phyloP scores from a whole-genome alignment of 2,113 vertebrate genomes.

The Gavialis gangeticus region DNA sequence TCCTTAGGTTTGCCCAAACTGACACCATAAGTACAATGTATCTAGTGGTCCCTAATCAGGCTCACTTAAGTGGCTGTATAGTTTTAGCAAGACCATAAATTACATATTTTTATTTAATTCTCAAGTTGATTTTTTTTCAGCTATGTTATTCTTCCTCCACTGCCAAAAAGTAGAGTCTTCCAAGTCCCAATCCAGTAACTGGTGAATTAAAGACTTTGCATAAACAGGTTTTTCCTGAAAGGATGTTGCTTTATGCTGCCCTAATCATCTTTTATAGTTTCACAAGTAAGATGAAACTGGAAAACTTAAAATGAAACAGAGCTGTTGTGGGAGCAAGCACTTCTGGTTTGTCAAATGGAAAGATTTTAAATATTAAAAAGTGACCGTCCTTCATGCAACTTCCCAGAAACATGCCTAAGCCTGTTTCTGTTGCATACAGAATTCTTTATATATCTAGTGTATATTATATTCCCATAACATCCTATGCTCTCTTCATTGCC shows the following conservation, averaged over 20 bases:
- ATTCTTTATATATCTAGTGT: background rate
- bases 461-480: slow-evolving; percentile 5
- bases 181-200: slow-evolving; percentile 37
- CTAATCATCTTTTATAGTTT: slow-evolving; percentile 58
- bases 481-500: background rate
- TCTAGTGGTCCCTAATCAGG: background rate
- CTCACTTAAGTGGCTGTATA: background rate
- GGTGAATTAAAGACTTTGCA: slow-evolving; percentile 62
- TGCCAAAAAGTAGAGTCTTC: slow-evolving; percentile 26
- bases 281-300: slow-evolving; percentile 35
- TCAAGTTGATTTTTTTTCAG: background rate
- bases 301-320: slow-evolving; percentile 33
- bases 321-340: background rate
- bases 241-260: slow-evolving; percentile 60
- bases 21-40: background rate
- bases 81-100: background rate
- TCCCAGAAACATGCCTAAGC: slow-evolving; percentile 8
- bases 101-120: slow-evolving; percentile 15
- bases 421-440: slow-evolving; percentile 5
- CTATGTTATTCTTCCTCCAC: slow-evolving; percentile 22
- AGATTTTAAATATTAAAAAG: slow-evolving; percentile 3
- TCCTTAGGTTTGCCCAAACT: no score
- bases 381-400: slow-evolving; percentile 15
- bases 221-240: slow-evolving; percentile 79
- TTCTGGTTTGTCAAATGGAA: slow-evolving; percentile 16